phyloP scores from a whole-genome alignment of 2,113 vertebrate genomes.

The Oxyura jamaicensis region DNA sequence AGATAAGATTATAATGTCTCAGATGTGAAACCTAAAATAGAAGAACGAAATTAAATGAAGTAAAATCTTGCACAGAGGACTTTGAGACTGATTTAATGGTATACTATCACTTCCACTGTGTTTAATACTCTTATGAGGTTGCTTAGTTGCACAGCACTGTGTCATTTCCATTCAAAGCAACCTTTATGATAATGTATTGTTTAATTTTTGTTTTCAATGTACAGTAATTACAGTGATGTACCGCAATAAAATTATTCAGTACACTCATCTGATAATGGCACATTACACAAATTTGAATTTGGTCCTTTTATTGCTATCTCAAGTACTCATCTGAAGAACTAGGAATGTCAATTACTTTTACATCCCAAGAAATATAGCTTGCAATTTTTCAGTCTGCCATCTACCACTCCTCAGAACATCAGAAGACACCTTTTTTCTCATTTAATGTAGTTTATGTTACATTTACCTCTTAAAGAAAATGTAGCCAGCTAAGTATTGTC shows the following conservation, averaged over 20 bases:
- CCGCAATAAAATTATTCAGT: neutral
- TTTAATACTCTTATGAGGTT: conserved; percentile 14
- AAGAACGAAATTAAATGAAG: conserved; percentile 55
- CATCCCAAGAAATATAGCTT: neutral
- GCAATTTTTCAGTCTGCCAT: neutral
- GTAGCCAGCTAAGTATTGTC: accelerated
- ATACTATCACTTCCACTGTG: neutral
- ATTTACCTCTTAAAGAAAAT: neutral
- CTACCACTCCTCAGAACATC: neutral
- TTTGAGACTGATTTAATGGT: conserved; percentile 33
- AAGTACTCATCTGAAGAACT: neutral
- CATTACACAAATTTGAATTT: neutral
- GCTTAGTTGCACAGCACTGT: neutral
- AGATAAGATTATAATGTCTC: conserved; percentile 46
- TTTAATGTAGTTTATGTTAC: neutral
- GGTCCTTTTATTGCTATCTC: neutral
- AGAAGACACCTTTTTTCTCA: neutral
- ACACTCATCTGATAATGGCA: neutral
- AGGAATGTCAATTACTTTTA: neutral
- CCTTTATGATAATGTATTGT: neutral
- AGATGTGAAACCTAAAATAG: conserved; percentile 46
- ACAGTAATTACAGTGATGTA: neutral
- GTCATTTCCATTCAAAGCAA: conserved; percentile 8
- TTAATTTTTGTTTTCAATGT: conserved; percentile 21
- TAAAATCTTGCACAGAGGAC: neutral